Percentiles rank a stretch among this genome's conserved stretches.
phyloP scores from a whole-genome alignment of 2,113 vertebrate genomes.

The Phrynocephalus versicolor region DNA sequence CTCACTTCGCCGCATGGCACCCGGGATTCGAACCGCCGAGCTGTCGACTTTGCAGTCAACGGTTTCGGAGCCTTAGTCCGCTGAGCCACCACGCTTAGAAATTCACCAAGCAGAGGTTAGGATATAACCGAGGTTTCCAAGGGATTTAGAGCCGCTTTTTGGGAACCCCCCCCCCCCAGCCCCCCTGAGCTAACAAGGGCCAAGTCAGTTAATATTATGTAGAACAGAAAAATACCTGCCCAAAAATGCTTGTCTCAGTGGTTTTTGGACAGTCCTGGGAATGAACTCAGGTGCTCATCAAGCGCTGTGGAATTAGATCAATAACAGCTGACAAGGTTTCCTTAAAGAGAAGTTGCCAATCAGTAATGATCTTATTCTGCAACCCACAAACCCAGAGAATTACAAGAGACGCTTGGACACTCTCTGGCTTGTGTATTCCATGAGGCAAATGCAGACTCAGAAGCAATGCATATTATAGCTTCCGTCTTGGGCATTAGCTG shows the following conservation, averaged over 20 bases:
- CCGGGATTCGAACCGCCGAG: no score
- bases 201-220: neutral
- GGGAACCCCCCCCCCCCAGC: no score
- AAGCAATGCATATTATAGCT: no score
- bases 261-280: neutral
- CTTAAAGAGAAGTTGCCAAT: neutral
- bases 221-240: neutral
- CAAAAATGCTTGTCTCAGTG: neutral
- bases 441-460: neutral
- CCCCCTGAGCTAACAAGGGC: neutral
- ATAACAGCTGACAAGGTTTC: neutral
- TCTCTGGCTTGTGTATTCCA: neutral
- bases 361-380: neutral
- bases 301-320: neutral
- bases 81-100: no score
- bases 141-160: no score
- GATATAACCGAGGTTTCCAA: no score
- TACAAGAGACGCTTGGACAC: neutral
- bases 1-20: no score
- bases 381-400: neutral
- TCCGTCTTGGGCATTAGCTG: neutral
- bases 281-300: neutral
- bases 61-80: no score
- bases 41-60: no score
- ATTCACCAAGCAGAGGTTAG: no score